Evolutionary conservation across 2,888 invertebrate species (phyloP).

Genomic region (Megastigmus dorsalis): DNA sequence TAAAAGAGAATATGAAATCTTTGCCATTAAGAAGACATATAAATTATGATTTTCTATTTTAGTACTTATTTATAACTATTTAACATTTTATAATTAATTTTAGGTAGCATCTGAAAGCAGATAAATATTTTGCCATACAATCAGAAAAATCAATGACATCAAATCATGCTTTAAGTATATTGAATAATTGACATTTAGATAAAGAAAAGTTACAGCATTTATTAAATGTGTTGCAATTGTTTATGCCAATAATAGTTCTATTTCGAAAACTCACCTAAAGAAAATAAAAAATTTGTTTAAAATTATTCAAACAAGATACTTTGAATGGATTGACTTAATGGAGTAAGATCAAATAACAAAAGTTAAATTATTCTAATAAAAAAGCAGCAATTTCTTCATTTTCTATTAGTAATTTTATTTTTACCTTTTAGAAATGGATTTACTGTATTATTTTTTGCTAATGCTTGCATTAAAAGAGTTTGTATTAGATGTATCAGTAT

Average conservation of each 20-base stretch:
- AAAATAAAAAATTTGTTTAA: slow-evolving; percentile 77
- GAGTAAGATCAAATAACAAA: slow-evolving; percentile 71
- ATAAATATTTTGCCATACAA: slow-evolving; percentile 72
- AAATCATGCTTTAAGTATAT: slow-evolving; percentile 84
- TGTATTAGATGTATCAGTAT: neutral
- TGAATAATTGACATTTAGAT: slow-evolving; percentile 84
- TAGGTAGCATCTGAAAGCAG: slow-evolving; percentile 66
- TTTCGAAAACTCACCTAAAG: slow-evolving; percentile 78
- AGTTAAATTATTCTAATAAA: no score
- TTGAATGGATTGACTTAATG: slow-evolving; percentile 82
- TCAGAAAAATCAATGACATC: slow-evolving; percentile 79
- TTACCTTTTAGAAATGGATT: slow-evolving; percentile 87
- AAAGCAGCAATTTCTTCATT: no score
- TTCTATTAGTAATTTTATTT: slow-evolving; percentile 37
- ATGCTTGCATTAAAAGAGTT: no score
- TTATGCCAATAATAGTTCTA: slow-evolving; percentile 73
- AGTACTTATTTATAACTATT: neutral
- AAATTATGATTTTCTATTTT: neutral
- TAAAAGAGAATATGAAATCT: slow-evolving; percentile 31
- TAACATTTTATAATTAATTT: slow-evolving; percentile 4
- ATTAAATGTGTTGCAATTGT: no score
- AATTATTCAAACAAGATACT: slow-evolving; percentile 74
- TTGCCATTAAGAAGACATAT: slow-evolving; percentile 48
- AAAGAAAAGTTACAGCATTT: slow-evolving; percentile 80
- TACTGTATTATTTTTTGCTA: slow-evolving; percentile 81